Evolutionary conservation across 1,140 invertebrate species (phyloP).

Genomic region (Aplysia californica): DNA sequence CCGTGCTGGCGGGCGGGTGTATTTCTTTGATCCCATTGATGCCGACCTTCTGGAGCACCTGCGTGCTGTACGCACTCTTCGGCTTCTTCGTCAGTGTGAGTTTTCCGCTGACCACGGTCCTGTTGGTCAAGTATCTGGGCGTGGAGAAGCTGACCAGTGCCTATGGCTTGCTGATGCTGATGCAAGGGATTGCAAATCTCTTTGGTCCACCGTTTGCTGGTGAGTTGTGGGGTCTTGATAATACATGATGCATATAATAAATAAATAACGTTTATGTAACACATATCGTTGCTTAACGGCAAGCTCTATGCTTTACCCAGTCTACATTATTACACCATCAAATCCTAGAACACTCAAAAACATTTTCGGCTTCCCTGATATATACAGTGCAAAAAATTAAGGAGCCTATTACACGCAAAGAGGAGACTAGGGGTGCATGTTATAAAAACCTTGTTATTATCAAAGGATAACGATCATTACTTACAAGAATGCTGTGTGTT

Average conservation of each 20-base stretch:
- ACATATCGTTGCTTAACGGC: too few relatives aligned
- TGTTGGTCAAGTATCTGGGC: conserved; percentile 63
- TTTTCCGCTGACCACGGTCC: conserved; percentile 61
- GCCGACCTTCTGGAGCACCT: conserved; percentile 41
- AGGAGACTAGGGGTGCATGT: too few relatives aligned
- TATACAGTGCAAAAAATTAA: background rate
- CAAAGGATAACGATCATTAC: too few relatives aligned
- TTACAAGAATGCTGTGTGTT: too few relatives aligned
- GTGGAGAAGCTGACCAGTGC: conserved; percentile 65
- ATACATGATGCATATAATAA: background rate
- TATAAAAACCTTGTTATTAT: too few relatives aligned
- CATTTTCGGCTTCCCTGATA: background rate
- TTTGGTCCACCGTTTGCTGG: conserved; percentile 64
- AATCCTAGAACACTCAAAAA: too few relatives aligned
- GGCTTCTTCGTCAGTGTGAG: conserved; percentile 66
- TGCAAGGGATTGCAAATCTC: conserved; percentile 64
- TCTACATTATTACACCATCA: background rate
- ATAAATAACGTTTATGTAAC: too few relatives aligned
- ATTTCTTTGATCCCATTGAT: conserved; percentile 50
- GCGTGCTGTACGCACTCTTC: conserved; percentile 49
- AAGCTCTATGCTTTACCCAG: background rate
- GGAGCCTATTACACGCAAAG: background rate
- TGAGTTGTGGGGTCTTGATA: conserved; percentile 34
- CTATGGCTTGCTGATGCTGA: conserved; percentile 64
- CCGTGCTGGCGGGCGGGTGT: conserved; percentile 46